Conservation (phyloP, 2,888 invertebrate genomes). For the Lasioglossum lativentre region DNA sequence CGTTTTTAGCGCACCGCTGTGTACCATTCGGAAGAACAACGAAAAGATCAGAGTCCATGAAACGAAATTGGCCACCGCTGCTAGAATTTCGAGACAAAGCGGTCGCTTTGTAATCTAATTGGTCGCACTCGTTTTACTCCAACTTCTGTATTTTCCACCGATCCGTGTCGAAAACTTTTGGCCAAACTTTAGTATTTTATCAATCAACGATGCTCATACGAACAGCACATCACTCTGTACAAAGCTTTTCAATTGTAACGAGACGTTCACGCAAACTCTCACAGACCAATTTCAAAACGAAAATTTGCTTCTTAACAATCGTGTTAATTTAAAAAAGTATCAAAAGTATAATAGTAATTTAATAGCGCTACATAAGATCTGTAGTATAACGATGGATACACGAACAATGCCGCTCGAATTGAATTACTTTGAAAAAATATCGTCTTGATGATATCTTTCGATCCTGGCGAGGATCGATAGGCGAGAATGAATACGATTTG, state of each 20-base stretch:
- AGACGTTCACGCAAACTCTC: neutral
- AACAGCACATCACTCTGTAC: neutral
- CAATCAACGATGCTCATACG: neutral
- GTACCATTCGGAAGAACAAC: neutral
- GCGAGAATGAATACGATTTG: conserved; percentile 1
- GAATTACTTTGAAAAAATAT: neutral
- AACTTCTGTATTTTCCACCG: neutral
- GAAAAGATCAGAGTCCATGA: neutral
- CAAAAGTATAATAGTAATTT: neutral
- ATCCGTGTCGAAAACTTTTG: neutral
- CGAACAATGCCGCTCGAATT: neutral
- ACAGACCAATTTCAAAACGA: neutral
- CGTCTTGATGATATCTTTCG: neutral
- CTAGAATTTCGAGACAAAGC: neutral
- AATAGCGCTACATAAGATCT: neutral
- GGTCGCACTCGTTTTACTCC: neutral
- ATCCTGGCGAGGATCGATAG: neutral
- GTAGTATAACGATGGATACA: neutral
- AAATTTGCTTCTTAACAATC: neutral
- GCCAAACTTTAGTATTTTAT: neutral
- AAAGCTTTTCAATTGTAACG: neutral
- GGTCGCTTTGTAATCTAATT: neutral
- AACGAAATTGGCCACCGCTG: conserved; percentile 17
- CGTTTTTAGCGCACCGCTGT: neutral
- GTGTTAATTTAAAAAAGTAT: neutral